Base-by-base conservation (phyloP, 2,113 vertebrate species). In the Sminthopsis crassicaudata region DNA sequence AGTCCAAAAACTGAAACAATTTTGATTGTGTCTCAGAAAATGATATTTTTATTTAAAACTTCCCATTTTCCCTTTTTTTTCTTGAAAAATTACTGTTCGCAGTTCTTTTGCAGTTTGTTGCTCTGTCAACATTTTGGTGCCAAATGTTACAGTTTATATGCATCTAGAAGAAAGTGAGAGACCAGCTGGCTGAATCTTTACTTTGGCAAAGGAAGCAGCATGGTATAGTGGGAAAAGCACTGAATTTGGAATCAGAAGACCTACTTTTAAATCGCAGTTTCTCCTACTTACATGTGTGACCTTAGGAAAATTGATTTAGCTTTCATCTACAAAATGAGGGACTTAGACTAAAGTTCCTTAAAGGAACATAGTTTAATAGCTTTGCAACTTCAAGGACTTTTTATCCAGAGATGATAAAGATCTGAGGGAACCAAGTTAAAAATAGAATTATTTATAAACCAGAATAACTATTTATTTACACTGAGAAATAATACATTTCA, bases 371-470 rank as follows among this genome's bases (percentile, higher is more conserved):
- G 53, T 94, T 76, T 93, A 76, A 2, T 57, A 91, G 93, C 19
- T 67, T 46, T 90, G n/a, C 91, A 57, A 92, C 67, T 92, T 88
- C 89, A 92, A 92, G 48, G 92, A 91, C 89, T 84, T 26, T 51
- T 84, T 27, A 67, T 53, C 36, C 36, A 92, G 90, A 19, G 51
- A 14, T 19, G 84, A 94, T 90, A 53, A 53, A 30, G 36, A 55
- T 84, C 76, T 76, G 90, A 90, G 67, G 46, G 52, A 91, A 24
- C 60, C 1, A 46, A 91, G 92, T 93, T 60, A 90, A 94, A 46
- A 94, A 8, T 53, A 91, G 91, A 53, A 50, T 55, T 91, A 95
- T 89, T 76, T 50, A 96, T 84, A 94, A 89, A 36, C 30, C 90
- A 76, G 16, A 76, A 76, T 76, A 76, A n/a, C 36, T 22, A 76